phyloP scores from a whole-genome alignment of 2,888 invertebrate genomes.

The Nephrotoma flavescens region DNA sequence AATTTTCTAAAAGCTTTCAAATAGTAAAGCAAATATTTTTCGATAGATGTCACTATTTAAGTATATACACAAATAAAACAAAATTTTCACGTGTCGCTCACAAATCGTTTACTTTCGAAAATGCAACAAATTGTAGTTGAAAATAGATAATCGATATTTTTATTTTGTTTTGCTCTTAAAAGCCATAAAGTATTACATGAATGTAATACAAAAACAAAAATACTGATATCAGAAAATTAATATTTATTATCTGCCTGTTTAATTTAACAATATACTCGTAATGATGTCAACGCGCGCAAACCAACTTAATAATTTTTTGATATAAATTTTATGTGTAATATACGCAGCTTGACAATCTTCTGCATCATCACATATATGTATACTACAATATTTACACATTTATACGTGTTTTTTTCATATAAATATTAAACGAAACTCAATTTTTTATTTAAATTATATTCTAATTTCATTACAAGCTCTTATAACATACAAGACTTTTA shows the following conservation, averaged over 20 bases:
- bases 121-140: background rate
- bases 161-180: background rate
- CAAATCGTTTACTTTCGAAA: background rate
- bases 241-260: background rate
- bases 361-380: background rate
- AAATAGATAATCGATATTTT: background rate
- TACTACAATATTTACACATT: background rate
- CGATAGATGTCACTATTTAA: background rate
- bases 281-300: background rate
- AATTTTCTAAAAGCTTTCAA: background rate
- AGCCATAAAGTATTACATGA: background rate
- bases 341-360: background rate
- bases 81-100: background rate
- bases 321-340: background rate
- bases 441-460: background rate
- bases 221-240: background rate
- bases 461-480: background rate
- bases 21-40: background rate
- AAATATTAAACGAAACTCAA: background rate
- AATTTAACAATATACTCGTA: background rate
- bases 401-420: background rate
- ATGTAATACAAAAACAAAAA: background rate
- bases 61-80: background rate
- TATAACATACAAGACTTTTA: background rate
- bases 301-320: background rate